These are phyloP conservation scores for Lucifuga dentata DNA, from an alignment of 2,113 vertebrate species.

Conservation along the genomic window DNA sequence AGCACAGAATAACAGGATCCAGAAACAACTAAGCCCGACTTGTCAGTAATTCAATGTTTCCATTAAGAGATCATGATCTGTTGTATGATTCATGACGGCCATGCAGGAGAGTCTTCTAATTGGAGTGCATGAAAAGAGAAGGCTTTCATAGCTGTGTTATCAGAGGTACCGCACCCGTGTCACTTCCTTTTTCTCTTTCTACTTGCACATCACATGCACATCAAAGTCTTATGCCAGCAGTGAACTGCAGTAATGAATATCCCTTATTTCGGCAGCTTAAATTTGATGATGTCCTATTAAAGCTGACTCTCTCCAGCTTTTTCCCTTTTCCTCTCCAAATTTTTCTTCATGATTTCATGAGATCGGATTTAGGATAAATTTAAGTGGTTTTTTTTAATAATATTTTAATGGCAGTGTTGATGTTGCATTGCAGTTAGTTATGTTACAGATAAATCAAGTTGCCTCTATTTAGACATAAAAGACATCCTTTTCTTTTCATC, in stretches of 20 bases:
- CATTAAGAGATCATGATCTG: conserved; percentile 78
- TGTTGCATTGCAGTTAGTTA: conserved; percentile 9
- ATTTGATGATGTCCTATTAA: conserved; percentile 58
- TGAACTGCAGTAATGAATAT: conserved; percentile 73
- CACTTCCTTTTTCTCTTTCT: conserved; percentile 72
- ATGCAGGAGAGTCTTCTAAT: conserved; percentile 75
- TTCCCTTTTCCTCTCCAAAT: conserved; percentile 7
- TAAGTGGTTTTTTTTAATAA: conserved; percentile 20
- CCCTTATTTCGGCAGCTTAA: conserved; percentile 71
- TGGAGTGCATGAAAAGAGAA: conserved; percentile 69
- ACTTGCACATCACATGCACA: conserved; percentile 74
- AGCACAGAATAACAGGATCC: conserved; percentile 45
- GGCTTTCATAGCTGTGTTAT: conserved; percentile 63
- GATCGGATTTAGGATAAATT: conserved; percentile 29
- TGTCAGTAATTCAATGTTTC: conserved; percentile 68
- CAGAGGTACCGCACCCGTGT: conserved; percentile 63
- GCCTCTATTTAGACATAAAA: not conserved
- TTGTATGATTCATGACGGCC: conserved; percentile 80
- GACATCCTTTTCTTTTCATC: not conserved
- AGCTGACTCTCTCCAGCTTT: conserved; percentile 5
- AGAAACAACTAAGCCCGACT: conserved; percentile 57
- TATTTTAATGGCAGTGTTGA: conserved; percentile 1
- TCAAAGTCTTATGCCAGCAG: conserved; percentile 75
- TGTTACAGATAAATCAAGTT: not conserved
- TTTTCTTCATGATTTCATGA: conserved; percentile 36